Evolutionary conservation across 2,888 invertebrate genomes (phyloP), one percentile per base, ranked within the genome.

Genomic region (Carabus problematicus): DNA sequence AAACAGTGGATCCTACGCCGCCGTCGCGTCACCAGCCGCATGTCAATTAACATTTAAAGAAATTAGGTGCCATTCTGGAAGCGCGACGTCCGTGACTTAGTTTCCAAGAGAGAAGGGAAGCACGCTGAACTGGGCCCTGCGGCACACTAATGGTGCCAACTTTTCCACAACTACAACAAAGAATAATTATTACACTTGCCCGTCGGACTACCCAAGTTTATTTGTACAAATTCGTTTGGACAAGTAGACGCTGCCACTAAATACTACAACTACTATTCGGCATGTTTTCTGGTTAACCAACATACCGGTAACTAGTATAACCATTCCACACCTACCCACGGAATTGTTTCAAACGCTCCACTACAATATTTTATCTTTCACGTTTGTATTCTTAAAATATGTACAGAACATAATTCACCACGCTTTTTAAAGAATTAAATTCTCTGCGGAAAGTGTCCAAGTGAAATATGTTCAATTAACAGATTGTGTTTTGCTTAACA

Each of bases 11-110:
- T 45, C n/a, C 12, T 45, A n/a, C n/a, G 2, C 11, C 12, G 12
- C 2, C 12, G 12, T 12, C 8, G 29, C 47, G n/a, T n/a, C 61
- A 61, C 16, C 49, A 49, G 40, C 8, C 61, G 61, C 29, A 39
- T 56, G 55, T 56, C 64, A 64, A 64, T 64, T 64, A 64, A 64
- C 64, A 64, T 55, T 64, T 64, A 64, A 55, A 64, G 64, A 64
- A 64, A 56, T 64, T 64, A 64, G 64, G 45, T 55, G 56, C 56
- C 43, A 47, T 62, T 62, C 47, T 62, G 49, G 29, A 40, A 59
- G 42, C 14, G 39, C 55, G 56, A 14, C 16, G 56, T 56, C 41
- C 14, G 56, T 39, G 29, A 47, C 47, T 47, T 49, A 47, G 61
- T 19, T 60, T n/a, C 43, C 47, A 12, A 43, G 60, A 12, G 47